Conservation (phyloP, 2,888 invertebrate species). For the Mesorhabditis spiculigera region DNA sequence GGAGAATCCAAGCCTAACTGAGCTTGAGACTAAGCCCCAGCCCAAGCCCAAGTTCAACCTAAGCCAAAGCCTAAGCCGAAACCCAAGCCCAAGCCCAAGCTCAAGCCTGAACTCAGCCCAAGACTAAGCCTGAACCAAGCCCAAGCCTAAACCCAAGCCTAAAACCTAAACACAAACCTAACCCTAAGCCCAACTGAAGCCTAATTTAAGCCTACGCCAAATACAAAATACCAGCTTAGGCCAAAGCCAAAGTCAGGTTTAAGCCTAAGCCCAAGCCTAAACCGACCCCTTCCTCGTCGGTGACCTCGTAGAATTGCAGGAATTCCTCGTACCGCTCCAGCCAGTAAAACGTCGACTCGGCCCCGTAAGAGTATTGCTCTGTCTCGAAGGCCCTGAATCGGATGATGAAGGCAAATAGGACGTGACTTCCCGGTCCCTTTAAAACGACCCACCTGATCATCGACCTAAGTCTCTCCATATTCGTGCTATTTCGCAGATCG, state of each 20-base stretch:
- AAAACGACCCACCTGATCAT: slow-evolving; percentile 18
- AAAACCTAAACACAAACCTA: neutral
- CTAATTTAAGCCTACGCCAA: neutral
- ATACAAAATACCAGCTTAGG: neutral
- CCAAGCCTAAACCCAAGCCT: too few relatives aligned
- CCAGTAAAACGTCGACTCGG: slow-evolving; percentile 38
- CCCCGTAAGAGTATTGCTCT: slow-evolving; percentile 26
- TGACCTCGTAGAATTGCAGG: slow-evolving; percentile 27
- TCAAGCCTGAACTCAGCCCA: too few relatives aligned
- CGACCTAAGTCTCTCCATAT: slow-evolving; percentile 19
- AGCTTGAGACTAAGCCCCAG: too few relatives aligned
- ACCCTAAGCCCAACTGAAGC: neutral
- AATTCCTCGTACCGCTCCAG: slow-evolving; percentile 33
- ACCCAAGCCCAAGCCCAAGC: too few relatives aligned
- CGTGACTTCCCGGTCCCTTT: too few relatives aligned
- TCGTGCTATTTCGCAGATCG: slow-evolving; percentile 25
- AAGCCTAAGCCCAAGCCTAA: too few relatives aligned
- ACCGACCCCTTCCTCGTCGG: neutral
- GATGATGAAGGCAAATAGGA: neutral
- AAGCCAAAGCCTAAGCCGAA: too few relatives aligned
- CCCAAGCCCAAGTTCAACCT: too few relatives aligned
- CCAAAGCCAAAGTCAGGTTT: too few relatives aligned
- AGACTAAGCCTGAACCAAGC: too few relatives aligned
- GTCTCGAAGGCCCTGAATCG: slow-evolving; percentile 15
- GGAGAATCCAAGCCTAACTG: too few relatives aligned